A percentile compares a stretch with the other conserved stretches of the same genome.
These are phyloP conservation scores for Buteo buteo DNA, from an alignment of 2,113 vertebrate genomes.

Conservation along the genomic window DNA sequence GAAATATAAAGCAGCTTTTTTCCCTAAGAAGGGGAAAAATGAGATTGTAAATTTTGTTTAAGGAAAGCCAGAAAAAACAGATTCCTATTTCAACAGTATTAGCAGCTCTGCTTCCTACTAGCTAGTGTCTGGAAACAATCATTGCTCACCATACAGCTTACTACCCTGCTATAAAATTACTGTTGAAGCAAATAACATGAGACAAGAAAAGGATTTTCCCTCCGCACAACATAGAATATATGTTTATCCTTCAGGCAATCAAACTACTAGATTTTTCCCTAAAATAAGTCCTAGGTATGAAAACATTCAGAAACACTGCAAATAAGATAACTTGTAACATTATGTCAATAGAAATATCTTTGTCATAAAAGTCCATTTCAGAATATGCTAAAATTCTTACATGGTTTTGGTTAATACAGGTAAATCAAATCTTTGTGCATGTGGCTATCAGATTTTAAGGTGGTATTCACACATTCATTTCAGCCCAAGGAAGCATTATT, in stretches of 20 bases:
- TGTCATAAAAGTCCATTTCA: not conserved
- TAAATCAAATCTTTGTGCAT: not conserved
- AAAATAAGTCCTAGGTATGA: not conserved
- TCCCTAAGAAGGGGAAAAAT: not conserved
- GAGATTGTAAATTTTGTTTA: not conserved
- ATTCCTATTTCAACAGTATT: not conserved
- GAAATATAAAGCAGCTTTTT: not conserved
- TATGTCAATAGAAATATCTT: not conserved
- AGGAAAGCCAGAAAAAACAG: not conserved
- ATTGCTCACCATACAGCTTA: not conserved
- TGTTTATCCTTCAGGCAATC: not conserved
- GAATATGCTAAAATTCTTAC: not conserved
- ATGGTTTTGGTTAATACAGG: not conserved
- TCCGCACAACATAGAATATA: not conserved
- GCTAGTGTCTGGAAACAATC: not conserved
- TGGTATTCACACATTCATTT: not conserved
- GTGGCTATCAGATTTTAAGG: not conserved
- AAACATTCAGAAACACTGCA: not conserved
- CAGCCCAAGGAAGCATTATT: not conserved
- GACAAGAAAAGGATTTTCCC: not conserved
- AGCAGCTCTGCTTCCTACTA: conserved; percentile 3
- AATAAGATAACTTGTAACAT: not conserved
- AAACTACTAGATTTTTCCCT: not conserved
- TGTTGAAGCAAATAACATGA: not conserved
- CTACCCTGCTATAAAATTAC: not conserved